Percentiles rank a stretch among this genome's conserved stretches.
Conservation (phyloP, 2,888 invertebrate species). For the Muscina levida region DNA sequence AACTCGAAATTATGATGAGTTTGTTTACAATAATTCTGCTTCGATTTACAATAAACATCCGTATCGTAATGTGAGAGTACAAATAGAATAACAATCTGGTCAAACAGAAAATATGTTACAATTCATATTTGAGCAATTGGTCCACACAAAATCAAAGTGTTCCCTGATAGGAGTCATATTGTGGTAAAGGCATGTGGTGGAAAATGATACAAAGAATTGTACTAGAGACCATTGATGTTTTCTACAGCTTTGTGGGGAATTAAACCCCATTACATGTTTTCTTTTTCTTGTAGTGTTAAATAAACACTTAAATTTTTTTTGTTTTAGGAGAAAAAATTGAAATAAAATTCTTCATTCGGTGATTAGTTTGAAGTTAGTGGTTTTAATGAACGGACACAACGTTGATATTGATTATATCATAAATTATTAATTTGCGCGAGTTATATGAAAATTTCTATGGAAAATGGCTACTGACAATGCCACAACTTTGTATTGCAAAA, state of each 20-base stretch:
- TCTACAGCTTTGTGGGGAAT: constrained; percentile 14
- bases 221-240: constrained; percentile 19
- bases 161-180: constrained; percentile 41
- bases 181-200: constrained; percentile 2
- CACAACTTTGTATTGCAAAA: constrained; percentile 40
- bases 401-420: no score
- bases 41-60: not conserved
- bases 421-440: no score
- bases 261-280: not conserved
- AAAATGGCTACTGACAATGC: no score
- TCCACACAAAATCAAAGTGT: constrained; percentile 1
- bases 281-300: constrained; percentile 16
- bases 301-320: constrained; percentile 50
- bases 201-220: constrained; percentile 13
- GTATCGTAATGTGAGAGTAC: no score
- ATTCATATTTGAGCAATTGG: not conserved
- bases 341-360: not conserved
- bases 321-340: not conserved
- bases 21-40: constrained; percentile 9
- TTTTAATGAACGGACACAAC: constrained; percentile 45
- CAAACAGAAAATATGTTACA: constrained; percentile 16
- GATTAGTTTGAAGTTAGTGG: constrained; percentile 51
- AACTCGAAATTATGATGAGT: constrained; percentile 49
- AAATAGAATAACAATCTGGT: constrained; percentile 4
- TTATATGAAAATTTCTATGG: not conserved